Conservation (phyloP, 2,797 vertebrate species). For the Clarias laeviceps region DNA sequence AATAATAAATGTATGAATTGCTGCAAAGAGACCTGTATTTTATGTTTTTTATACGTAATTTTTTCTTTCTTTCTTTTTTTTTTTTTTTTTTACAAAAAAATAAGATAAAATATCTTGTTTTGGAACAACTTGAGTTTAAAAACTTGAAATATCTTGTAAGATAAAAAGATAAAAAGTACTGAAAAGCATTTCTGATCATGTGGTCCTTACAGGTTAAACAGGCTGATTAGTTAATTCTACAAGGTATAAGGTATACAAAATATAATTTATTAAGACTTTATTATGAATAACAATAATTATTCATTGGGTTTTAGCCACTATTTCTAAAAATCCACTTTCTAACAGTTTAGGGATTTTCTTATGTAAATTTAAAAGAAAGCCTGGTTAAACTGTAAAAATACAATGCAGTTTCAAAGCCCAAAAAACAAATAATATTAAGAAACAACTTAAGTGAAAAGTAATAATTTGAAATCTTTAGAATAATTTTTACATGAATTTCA, state of each 20-base stretch:
- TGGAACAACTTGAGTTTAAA: not conserved
- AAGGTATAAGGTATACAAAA: not conserved
- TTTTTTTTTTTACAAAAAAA: not conserved
- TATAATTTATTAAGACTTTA: not conserved
- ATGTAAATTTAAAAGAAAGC: not conserved
- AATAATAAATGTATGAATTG: not conserved
- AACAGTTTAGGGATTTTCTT: not conserved
- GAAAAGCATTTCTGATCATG: not conserved
- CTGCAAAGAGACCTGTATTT: not conserved
- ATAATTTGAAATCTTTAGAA: no score
- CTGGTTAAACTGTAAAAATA: not conserved
- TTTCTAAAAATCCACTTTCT: not conserved
- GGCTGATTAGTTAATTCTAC: not conserved
- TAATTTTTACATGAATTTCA: no score
- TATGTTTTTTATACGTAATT: not conserved
- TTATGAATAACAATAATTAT: not conserved
- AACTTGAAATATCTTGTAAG: not conserved
- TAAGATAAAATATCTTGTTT: not conserved
- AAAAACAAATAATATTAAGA: no score
- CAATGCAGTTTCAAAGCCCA: not conserved
- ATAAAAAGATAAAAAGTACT: not conserved
- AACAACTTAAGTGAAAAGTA: no score
- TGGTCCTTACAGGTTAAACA: not conserved
- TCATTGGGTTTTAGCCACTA: not conserved
- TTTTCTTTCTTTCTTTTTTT: no score